phyloP scores from a whole-genome alignment of 2,797 vertebrate genomes.

The Typhlichthys subterraneus region DNA sequence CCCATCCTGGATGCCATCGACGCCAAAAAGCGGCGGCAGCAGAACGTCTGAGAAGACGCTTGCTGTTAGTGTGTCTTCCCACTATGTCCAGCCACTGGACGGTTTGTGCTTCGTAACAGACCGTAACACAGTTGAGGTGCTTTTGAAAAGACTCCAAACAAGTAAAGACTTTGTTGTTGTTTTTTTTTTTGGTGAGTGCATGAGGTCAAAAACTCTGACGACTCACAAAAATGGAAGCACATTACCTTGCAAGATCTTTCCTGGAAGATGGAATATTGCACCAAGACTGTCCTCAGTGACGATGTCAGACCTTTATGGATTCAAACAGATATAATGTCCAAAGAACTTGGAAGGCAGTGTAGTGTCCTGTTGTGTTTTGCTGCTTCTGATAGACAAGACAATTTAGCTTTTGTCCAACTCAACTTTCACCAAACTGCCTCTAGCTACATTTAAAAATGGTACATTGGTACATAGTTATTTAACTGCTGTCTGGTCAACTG shows the following conservation, averaged over 20 bases:
- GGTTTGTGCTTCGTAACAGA: too few species aligned
- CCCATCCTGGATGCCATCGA: constrained; percentile 95
- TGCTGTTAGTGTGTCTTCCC: background rate
- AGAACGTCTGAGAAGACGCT: constrained; percentile 82
- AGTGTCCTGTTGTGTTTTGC: background rate
- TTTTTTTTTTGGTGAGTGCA: too few species aligned
- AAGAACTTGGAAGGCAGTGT: background rate
- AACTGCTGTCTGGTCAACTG: constrained; percentile 2
- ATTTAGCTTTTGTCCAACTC: background rate
- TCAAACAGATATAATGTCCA: too few species aligned
- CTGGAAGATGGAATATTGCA: too few species aligned
- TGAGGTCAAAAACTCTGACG: too few species aligned
- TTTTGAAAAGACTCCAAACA: too few species aligned
- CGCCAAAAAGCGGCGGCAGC: constrained; percentile 91
- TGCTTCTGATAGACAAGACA: background rate
- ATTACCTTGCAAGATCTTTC: too few species aligned
- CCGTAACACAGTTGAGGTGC: too few species aligned
- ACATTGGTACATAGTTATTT: constrained; percentile 37
- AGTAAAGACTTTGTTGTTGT: too few species aligned
- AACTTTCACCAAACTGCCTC: background rate
- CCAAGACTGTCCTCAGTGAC: too few species aligned
- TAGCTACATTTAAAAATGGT: constrained; percentile 15
- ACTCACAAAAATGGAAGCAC: too few species aligned
- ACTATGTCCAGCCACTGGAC: background rate
- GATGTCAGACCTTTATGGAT: too few species aligned